Conservation (phyloP, 1,140 invertebrate species). For the Andricus grossulariae region DNA sequence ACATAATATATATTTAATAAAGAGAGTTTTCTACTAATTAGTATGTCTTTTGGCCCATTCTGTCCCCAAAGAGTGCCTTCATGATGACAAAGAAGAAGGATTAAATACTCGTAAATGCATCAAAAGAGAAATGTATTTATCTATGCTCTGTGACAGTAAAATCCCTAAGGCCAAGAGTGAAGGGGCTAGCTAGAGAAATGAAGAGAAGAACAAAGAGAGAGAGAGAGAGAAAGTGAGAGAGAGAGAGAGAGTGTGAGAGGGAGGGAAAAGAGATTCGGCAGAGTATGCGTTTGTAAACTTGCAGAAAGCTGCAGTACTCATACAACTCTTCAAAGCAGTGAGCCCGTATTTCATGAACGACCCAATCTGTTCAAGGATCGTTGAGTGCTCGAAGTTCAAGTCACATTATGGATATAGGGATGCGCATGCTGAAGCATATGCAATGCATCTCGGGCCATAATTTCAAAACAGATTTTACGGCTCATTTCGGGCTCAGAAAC, state of each 20-base stretch:
- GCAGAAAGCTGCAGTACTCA: not conserved
- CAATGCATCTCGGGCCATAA: slow-evolving; percentile 11
- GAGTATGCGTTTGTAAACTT: slow-evolving; percentile 2
- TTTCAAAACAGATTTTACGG: slow-evolving; percentile 25
- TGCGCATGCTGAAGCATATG: not conserved
- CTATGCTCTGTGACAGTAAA: slow-evolving; percentile 9
- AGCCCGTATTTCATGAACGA: not conserved
- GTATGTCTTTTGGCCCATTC: not conserved
- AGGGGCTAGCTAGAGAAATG: not conserved
- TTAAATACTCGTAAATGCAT: not conserved
- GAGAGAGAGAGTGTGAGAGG: not conserved
- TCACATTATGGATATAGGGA: slow-evolving; percentile 4
- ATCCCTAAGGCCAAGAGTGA: not conserved
- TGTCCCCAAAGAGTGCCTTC: not conserved
- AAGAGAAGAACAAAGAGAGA: not conserved
- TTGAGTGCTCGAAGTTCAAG: slow-evolving; percentile 22
- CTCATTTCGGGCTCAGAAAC: slow-evolving; percentile 27
- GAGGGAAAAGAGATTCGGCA: not conserved
- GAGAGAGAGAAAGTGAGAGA: not conserved
- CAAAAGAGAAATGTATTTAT: slow-evolving; percentile 26
- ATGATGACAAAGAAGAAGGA: slow-evolving; percentile 5
- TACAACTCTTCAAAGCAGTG: not conserved
- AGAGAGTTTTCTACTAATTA: slow-evolving; percentile 5
- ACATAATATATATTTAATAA: too few species aligned
- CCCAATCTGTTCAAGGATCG: slow-evolving; percentile 28